Percentiles rank a stretch among this genome's conserved stretches.
Conservation (phyloP, 2,113 vertebrate genomes). For the Rana temporaria region DNA sequence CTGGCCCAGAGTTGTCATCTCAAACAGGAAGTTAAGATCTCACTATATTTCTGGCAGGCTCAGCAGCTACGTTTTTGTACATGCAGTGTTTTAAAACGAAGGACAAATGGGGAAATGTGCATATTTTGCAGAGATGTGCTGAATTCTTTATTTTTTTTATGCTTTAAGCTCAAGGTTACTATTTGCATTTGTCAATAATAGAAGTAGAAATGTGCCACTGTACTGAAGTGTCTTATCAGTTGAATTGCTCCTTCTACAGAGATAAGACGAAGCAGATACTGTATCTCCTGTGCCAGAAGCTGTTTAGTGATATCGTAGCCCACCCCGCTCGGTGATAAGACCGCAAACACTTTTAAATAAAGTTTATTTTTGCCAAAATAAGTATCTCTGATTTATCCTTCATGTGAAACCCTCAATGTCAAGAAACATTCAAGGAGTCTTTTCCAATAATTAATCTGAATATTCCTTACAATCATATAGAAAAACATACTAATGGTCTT, state of each 20-base stretch:
- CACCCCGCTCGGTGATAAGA: neutral
- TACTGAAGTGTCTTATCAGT: neutral
- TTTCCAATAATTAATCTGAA: neutral
- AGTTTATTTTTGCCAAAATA: slow-evolving; percentile 2
- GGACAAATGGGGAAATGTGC: too few relatives aligned
- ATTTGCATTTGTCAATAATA: slow-evolving; percentile 21
- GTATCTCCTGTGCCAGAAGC: slow-evolving; percentile 27
- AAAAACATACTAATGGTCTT: too few relatives aligned
- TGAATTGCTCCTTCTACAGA: neutral
- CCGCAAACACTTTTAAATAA: neutral
- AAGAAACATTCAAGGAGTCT: neutral
- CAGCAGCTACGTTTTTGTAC: too few relatives aligned
- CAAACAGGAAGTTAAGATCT: too few relatives aligned
- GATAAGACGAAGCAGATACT: slow-evolving; percentile 22
- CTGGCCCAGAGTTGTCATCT: too few relatives aligned
- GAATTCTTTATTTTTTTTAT: too few relatives aligned
- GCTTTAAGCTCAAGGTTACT: slow-evolving; percentile 9
- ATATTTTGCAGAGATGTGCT: too few relatives aligned
- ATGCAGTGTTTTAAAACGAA: too few relatives aligned
- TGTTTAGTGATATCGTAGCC: slow-evolving; percentile 9
- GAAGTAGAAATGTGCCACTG: neutral
- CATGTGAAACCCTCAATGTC: neutral
- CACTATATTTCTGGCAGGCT: too few relatives aligned
- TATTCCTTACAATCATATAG: neutral
- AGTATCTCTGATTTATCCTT: neutral